Conservation (phyloP, 2,888 invertebrate species). For the Argyresthia albistria region DNA sequence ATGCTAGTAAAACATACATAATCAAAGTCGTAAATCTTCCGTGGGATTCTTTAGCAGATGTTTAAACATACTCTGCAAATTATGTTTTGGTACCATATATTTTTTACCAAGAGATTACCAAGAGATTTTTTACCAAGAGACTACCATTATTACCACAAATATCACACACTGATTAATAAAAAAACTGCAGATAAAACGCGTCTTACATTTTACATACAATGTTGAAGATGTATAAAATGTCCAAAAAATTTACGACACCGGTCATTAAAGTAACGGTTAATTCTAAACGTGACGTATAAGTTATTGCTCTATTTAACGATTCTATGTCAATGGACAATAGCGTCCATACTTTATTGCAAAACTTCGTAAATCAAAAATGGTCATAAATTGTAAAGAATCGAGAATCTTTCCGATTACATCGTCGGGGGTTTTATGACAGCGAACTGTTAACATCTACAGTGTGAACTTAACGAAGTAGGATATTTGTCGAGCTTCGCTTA, state of each 20-base stretch:
- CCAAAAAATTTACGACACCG: slow-evolving; percentile 2
- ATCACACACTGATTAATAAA: slow-evolving; percentile 2
- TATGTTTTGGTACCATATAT: no score
- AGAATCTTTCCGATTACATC: no score
- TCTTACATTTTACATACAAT: slow-evolving; percentile 1
- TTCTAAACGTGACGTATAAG: slow-evolving; percentile 43
- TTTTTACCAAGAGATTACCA: no score
- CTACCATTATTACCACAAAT: background rate
- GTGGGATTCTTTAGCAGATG: no score
- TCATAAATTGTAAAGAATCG: slow-evolving; percentile 30
- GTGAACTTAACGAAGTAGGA: no score
- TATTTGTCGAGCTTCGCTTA: no score
- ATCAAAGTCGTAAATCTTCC: no score
- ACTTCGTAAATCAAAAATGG: slow-evolving; percentile 44
- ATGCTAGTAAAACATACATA: no score
- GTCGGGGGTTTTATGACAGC: no score
- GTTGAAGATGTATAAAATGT: background rate
- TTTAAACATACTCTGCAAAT: no score
- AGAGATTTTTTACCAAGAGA: no score
- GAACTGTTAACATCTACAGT: no score
- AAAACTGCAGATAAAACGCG: background rate
- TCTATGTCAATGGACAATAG: slow-evolving; percentile 49
- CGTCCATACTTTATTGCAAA: slow-evolving; percentile 44
- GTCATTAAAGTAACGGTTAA: slow-evolving; percentile 30
- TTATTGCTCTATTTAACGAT: slow-evolving; percentile 59